phyloP scores from a whole-genome alignment of 2,797 vertebrate genomes.

The Scolopax rusticola region DNA sequence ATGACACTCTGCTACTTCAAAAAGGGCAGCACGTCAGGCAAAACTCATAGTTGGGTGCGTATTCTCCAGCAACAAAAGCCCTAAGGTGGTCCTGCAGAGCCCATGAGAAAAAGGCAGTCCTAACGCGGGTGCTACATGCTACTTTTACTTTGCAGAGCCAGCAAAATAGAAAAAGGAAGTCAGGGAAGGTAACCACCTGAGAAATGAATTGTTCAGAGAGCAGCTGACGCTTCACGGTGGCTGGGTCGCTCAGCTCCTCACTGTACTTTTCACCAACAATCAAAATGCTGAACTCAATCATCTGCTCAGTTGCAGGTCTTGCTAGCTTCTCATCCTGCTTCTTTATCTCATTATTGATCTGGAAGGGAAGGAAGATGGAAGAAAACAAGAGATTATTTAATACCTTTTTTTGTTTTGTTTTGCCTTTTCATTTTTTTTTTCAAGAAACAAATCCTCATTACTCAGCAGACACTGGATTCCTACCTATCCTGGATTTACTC shows the following conservation, averaged over 20 bases:
- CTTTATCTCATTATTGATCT: conserved; percentile 91
- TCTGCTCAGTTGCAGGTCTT: conserved; percentile 80
- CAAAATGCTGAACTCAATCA: conserved; percentile 88
- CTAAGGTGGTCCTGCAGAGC: not conserved
- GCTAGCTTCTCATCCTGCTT: conserved; percentile 70
- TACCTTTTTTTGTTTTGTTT: not conserved
- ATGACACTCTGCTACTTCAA: not conserved
- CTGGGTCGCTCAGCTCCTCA: conserved; percentile 81
- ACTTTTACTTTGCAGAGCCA: not conserved
- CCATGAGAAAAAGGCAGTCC: not conserved
- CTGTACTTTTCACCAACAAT: conserved; percentile 84
- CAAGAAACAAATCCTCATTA: not conserved
- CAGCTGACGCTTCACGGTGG: conserved; percentile 74
- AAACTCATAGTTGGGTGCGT: not conserved
- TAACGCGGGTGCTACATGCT: not conserved
- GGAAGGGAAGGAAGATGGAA: not conserved
- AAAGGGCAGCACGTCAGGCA: not conserved
- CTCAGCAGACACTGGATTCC: not conserved
- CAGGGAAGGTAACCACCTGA: conserved; percentile 80
- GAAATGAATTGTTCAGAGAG: conserved; percentile 85
- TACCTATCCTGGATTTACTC: not conserved
- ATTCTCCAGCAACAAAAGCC: not conserved
- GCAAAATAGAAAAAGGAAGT: not conserved
- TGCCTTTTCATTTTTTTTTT: not conserved
- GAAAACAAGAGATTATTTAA: not conserved